These are phyloP conservation scores for Calliphora vicina DNA, from an alignment of 1,140 invertebrate genomes.

Conservation along the genomic window DNA sequence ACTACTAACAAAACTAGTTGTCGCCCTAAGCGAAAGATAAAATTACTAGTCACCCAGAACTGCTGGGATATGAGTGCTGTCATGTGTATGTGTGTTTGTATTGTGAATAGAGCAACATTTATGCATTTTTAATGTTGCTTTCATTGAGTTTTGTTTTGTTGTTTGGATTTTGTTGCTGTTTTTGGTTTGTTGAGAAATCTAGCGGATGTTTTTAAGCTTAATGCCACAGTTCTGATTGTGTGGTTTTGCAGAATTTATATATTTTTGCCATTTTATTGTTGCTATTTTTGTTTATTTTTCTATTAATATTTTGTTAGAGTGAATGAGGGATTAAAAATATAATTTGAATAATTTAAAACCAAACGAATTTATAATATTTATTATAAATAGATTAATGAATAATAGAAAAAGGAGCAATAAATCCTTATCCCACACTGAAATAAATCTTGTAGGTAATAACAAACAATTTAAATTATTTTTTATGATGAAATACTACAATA, in stretches of 20 bases:
- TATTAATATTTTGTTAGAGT: not conserved
- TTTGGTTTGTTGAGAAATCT: not conserved
- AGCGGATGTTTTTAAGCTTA: slow-evolving; percentile 17
- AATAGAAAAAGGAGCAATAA: too few relatives aligned
- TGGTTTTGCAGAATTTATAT: not conserved
- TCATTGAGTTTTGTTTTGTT: slow-evolving; percentile 14
- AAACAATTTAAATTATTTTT: too few relatives aligned
- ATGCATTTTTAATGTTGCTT: slow-evolving; percentile 32
- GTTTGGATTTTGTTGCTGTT: not conserved
- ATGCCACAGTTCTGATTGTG: slow-evolving; percentile 28
- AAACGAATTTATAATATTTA: too few relatives aligned
- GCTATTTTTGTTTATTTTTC: not conserved
- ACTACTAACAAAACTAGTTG: too few relatives aligned
- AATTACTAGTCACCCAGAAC: too few relatives aligned
- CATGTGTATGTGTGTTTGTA: not conserved
- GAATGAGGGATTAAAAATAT: too few relatives aligned
- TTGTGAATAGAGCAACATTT: not conserved
- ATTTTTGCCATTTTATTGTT: not conserved
- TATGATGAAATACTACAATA: too few relatives aligned
- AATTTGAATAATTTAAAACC: too few relatives aligned
- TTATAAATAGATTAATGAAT: too few relatives aligned
- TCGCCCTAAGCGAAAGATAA: too few relatives aligned
- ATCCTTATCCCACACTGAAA: too few relatives aligned
- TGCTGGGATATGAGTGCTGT: not conserved
- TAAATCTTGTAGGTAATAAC: too few relatives aligned